These are phyloP conservation scores for Puffinus mauretanicus DNA, from an alignment of 2,113 vertebrate species.

Conservation along the genomic window DNA sequence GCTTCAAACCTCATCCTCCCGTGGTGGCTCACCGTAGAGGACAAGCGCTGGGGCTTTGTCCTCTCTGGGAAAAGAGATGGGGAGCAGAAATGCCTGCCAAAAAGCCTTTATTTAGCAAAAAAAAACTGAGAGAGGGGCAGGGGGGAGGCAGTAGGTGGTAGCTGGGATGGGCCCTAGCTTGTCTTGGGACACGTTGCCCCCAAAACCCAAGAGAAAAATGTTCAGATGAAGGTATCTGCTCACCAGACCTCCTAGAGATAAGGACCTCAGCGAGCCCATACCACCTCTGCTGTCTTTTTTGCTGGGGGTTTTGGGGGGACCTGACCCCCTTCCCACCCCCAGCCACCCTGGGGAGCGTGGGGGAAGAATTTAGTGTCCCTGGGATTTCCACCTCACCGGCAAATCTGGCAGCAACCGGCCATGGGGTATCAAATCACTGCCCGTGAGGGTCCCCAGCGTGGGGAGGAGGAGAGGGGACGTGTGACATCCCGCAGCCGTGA, in stretches of 20 bases:
- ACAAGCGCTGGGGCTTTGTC: background rate
- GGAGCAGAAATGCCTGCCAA: background rate
- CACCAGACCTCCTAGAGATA: background rate
- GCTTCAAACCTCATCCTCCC: background rate
- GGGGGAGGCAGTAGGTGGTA: background rate
- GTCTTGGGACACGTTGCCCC: background rate
- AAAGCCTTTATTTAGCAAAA: background rate
- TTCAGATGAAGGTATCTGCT: background rate
- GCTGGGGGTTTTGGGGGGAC: rapidly evolving
- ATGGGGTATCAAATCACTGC: rapidly evolving
- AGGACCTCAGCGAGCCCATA: background rate
- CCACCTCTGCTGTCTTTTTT: background rate
- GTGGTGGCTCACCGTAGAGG: background rate
- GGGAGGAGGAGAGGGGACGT: background rate
- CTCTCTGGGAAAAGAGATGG: background rate
- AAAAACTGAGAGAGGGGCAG: background rate
- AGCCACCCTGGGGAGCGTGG: rapidly evolving
- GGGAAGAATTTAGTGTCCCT: background rate
- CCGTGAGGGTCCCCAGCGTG: background rate
- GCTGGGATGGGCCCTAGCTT: background rate
- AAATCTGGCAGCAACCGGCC: background rate
- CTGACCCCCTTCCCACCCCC: rapidly evolving
- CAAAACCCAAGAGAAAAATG: background rate
- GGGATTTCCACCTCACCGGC: background rate
- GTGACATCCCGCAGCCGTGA: background rate